phyloP scores from a whole-genome alignment of 2,888 invertebrate genomes.

The Clanis bilineata region DNA sequence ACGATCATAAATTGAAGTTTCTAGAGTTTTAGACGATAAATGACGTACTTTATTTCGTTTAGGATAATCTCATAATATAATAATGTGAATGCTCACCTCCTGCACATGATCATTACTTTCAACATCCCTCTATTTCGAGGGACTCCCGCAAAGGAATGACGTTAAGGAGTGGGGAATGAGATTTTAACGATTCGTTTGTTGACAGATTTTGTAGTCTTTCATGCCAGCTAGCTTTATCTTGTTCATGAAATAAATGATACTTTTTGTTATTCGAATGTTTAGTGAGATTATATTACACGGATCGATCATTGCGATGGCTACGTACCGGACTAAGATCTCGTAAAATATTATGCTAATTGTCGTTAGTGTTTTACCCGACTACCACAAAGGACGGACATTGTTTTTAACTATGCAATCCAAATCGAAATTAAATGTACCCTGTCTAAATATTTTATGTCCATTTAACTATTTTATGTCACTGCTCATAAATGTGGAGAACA shows the following conservation, averaged over 20 bases:
- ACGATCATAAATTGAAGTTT: not conserved
- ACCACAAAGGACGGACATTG: slow-evolving; percentile 59
- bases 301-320: no score
- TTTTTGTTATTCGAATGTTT: no score
- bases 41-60: not conserved
- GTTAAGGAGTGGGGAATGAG: slow-evolving; percentile 45
- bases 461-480: not conserved
- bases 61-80: not conserved
- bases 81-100: slow-evolving; percentile 24
- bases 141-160: slow-evolving; percentile 44
- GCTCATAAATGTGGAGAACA: not conserved
- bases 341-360: no score
- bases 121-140: slow-evolving; percentile 44
- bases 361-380: no score
- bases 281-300: no score
- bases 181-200: slow-evolving; percentile 55
- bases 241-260: no score
- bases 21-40: not conserved
- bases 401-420: slow-evolving; percentile 41
- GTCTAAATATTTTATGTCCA: not conserved
- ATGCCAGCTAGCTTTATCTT: not conserved
- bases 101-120: slow-evolving; percentile 41
- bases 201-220: slow-evolving; percentile 27
- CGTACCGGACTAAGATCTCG: no score
- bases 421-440: slow-evolving; percentile 30